Evolutionary conservation across 2,113 vertebrate species (phyloP).

Genomic region (Myiozetetes cayanensis): DNA sequence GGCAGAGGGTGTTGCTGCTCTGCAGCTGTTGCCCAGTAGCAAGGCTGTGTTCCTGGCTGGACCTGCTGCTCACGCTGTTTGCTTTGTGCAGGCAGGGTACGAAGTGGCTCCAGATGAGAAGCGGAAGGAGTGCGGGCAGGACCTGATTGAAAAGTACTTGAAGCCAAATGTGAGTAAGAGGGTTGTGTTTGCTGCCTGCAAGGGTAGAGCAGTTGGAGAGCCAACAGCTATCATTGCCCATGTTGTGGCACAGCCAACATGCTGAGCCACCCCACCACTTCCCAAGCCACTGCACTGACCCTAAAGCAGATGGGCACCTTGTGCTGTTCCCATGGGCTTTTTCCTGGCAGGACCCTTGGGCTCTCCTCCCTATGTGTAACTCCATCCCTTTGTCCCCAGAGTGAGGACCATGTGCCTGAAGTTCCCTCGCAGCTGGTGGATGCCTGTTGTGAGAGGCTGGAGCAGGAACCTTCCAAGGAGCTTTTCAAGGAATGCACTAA

Average conservation of each 20-base stretch:
- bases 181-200: not conserved
- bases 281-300: not conserved
- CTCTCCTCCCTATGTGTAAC: not conserved
- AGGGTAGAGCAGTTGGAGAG: not conserved
- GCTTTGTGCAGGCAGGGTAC: slow-evolving; percentile 84
- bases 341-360: not conserved
- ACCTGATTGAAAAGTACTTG: slow-evolving; percentile 86
- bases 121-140: slow-evolving; percentile 87
- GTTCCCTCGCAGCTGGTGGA: slow-evolving; percentile 82
- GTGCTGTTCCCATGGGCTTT: not conserved
- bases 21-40: not conserved
- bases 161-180: slow-evolving; percentile 74
- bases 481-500: slow-evolving; percentile 94
- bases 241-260: not conserved
- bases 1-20: not conserved
- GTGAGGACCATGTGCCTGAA: slow-evolving; percentile 87
- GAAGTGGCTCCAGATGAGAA: slow-evolving; percentile 96
- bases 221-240: not conserved
- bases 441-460: slow-evolving; percentile 83
- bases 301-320: not conserved
- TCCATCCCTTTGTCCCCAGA: slow-evolving; percentile 72
- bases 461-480: slow-evolving; percentile 91
- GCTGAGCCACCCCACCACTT: not conserved
- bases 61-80: not conserved
- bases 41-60: not conserved